Percentiles rank a stretch among this genome's conserved stretches.
Evolutionary conservation across 2,797 vertebrate species (phyloP).

Genomic region (Myotis findleyi): DNA sequence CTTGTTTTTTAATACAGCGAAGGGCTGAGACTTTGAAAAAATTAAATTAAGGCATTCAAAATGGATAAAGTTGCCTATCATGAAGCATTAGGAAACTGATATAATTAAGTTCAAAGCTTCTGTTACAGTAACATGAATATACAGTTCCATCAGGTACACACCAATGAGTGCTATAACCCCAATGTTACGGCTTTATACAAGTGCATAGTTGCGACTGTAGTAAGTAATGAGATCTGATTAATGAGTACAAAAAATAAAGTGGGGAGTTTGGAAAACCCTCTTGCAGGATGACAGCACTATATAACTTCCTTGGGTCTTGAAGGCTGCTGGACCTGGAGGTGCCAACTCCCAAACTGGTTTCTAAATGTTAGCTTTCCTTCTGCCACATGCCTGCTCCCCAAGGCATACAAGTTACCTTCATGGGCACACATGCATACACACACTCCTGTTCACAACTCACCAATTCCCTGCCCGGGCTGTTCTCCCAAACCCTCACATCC

Average conservation of each 20-base stretch:
- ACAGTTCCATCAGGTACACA: constrained; percentile 81
- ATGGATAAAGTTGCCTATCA: constrained; percentile 82
- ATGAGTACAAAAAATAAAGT: constrained; percentile 89
- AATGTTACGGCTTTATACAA: constrained; percentile 89
- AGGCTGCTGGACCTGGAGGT: background rate
- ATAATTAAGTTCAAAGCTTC: constrained; percentile 75
- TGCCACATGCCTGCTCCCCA: background rate
- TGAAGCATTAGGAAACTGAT: constrained; percentile 82
- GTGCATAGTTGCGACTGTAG: constrained; percentile 89
- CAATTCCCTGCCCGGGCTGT: background rate
- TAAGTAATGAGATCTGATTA: constrained; percentile 84
- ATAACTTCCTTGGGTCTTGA: constrained; percentile 30
- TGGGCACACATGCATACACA: too few species aligned
- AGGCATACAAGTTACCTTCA: too few species aligned
- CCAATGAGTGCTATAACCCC: constrained; percentile 80
- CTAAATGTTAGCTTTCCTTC: background rate
- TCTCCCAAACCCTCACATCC: background rate
- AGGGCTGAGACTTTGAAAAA: constrained; percentile 82
- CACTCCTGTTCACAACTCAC: background rate
- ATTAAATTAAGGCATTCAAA: constrained; percentile 91
- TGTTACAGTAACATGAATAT: constrained; percentile 82
- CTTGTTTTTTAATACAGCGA: constrained; percentile 83
- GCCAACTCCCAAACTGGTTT: background rate
- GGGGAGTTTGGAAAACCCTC: constrained; percentile 87
- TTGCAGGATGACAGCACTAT: constrained; percentile 88